Base-by-base conservation (phyloP, 2,888 invertebrate genomes). In the Ypsolopha scabrella region DNA sequence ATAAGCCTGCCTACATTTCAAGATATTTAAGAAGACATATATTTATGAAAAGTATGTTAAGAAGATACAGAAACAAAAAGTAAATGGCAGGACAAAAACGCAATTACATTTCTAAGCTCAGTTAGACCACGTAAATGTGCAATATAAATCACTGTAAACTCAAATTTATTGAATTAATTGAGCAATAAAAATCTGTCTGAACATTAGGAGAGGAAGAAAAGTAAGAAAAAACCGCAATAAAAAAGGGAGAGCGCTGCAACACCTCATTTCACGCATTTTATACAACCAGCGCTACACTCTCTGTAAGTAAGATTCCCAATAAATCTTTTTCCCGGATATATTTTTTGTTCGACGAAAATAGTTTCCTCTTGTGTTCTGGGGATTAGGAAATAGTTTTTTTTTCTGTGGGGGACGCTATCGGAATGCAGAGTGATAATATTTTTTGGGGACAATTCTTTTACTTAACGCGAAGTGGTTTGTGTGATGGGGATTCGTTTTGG, bases 241-340 rank as follows among this genome's bases (percentile, higher is more conserved):
- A 65, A 64, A 63, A 60, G 57, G 56, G 70, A 66, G 67, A 73
- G 64, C 63, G 72, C 33, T n/a, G 80, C 71, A 79, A 80, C 81
- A 83, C 80, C 80, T 80, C 83, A 83, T 86, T 85, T 83, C 80
- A 80, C 83, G 83, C 83, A 71, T 75, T 80, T 81, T 80, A 80
- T 77, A 65, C 74, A 67, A 62, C 67, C 67, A 68, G 72, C 70
- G 70, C 64, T 65, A 60, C 55, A 54, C 58, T 9, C 37, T 46
- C 67, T 68, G 69, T 68, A 72, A 71, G 72, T 72, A 69, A 72
- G 75, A 68, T 67, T 61, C 62, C 61, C 69, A 65, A 80, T 85
- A 86, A 86, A 85, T 86, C 85, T 81, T 24, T 72, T 55, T 58
- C 62, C 68, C 76, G 82, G 80, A 83, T 75, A 75, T 75, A 75